A percentile compares a stretch with the other conserved stretches of the same genome.
Evolutionary conservation across 2,888 invertebrate genomes (phyloP).

Genomic region (Leptinotarsa juncta): DNA sequence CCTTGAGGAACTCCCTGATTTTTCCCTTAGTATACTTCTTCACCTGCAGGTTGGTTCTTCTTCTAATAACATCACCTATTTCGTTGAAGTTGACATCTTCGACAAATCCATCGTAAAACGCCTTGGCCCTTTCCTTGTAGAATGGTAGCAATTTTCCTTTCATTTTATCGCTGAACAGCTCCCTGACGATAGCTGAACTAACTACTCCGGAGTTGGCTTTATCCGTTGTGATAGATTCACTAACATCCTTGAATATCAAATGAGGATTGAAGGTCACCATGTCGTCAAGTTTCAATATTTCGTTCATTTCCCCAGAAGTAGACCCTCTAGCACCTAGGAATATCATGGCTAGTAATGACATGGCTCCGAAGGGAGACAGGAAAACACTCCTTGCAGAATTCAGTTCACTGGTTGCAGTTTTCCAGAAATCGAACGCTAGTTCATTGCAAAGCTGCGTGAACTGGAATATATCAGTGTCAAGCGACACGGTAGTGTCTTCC

Average conservation of each 20-base stretch:
- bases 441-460: constrained; percentile 87
- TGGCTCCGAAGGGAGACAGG: constrained; percentile 86
- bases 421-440: constrained; percentile 86
- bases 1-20: constrained; percentile 80
- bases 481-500: constrained; percentile 78
- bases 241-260: constrained; percentile 85
- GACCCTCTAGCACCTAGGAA: constrained; percentile 88
- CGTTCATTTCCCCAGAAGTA: constrained; percentile 92
- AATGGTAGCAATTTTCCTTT: constrained; percentile 86
- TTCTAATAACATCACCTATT: constrained; percentile 84
- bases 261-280: constrained; percentile 93
- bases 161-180: constrained; percentile 84
- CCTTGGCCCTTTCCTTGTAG: constrained; percentile 88
- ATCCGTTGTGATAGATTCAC: constrained; percentile 79
- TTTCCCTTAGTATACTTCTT: constrained; percentile 83
- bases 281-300: constrained; percentile 84
- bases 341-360: constrained; percentile 90
- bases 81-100: constrained; percentile 87
- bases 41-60: constrained; percentile 83
- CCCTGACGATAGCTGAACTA: constrained; percentile 83
- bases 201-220: constrained; percentile 79
- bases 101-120: constrained; percentile 88
- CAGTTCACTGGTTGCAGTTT: constrained; percentile 76
- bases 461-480: constrained; percentile 81
- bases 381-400: constrained; percentile 82